Evolutionary conservation across 2,888 invertebrate genomes (phyloP), one percentile per base, ranked within the genome.

Genomic region (Chelonus formosanus): DNA sequence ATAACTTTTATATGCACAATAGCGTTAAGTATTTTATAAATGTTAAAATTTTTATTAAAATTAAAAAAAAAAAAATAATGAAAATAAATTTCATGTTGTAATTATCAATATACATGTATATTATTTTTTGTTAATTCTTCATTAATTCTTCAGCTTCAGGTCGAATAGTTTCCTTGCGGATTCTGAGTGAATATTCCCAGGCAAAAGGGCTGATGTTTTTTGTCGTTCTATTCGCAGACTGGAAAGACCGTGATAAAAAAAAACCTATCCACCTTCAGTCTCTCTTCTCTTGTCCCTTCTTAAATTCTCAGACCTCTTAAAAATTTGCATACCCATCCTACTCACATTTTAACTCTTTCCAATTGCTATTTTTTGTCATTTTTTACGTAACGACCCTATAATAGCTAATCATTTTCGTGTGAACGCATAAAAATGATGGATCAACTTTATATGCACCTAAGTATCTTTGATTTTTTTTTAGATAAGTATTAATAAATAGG

Each of bases 241-340:
- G 73, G 76, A 74, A 73, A 75, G 73, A 73, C 69, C 69, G 70
- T 73, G 75, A 73, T 75, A 75, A 75, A 80, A 80, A 80, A 80
- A 75, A 56, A 44, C 20, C 47, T 65, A 63, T 60, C 65, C 65
- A 68, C 65, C 65, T 63, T 67, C 56, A 60, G 35, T 57, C 52
- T 50, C 69, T 54, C 63, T 63, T 66, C 56, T 63, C 67, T 67
- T 67, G 54, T 65, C 72, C 71, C 67, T 65, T 67, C 59, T 61
- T 70, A 67, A 72, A 72, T 73, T 72, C 71, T 73, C 72, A 70
- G 72, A 71, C 62, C 70, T 67, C 69, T 48, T 43, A 56, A 60
- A 70, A 73, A 73, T 73, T 73, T 70, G 72, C 73, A 73, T 73
- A 73, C 73, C 61, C 70, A 68, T 67, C 60, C 67, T 68, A 70